These are phyloP conservation scores for Dascyllus trimaculatus DNA, from an alignment of 2,113 vertebrate species.

Conservation along the genomic window DNA sequence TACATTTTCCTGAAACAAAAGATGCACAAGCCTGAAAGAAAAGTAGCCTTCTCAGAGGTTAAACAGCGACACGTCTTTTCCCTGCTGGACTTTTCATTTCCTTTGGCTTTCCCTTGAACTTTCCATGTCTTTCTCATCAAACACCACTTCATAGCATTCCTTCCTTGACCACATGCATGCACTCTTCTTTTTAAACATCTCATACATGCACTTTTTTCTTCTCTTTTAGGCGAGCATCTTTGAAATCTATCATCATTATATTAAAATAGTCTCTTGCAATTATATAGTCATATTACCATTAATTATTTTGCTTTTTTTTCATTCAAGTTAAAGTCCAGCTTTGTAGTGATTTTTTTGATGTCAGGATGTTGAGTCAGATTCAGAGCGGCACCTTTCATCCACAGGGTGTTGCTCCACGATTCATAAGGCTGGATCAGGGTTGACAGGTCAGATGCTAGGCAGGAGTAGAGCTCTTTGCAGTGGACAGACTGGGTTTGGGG, in stretches of 20 bases:
- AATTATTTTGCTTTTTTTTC: constrained; percentile 27
- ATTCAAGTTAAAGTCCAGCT: constrained; percentile 23
- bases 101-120: constrained; percentile 40
- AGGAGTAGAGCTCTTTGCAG: constrained; percentile 84
- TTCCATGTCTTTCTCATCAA: constrained; percentile 48
- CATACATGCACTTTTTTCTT: constrained; percentile 58
- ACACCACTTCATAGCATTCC: constrained; percentile 57
- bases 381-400: constrained; percentile 29
- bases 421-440: constrained; percentile 23
- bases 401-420: neutral
- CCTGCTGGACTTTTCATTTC: constrained; percentile 53
- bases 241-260: constrained; percentile 64
- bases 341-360: neutral
- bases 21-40: constrained; percentile 22
- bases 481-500: constrained; percentile 86
- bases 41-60: constrained; percentile 23
- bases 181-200: constrained; percentile 31
- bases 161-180: constrained; percentile 59
- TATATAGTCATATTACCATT: constrained; percentile 29
- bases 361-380: constrained; percentile 22
- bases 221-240: constrained; percentile 53
- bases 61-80: constrained; percentile 14
- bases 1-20: constrained; percentile 5
- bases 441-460: constrained; percentile 79
- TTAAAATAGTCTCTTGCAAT: constrained; percentile 50